phyloP scores from a whole-genome alignment of 2,797 vertebrate genomes.

The Cyclopterus lumpus region DNA sequence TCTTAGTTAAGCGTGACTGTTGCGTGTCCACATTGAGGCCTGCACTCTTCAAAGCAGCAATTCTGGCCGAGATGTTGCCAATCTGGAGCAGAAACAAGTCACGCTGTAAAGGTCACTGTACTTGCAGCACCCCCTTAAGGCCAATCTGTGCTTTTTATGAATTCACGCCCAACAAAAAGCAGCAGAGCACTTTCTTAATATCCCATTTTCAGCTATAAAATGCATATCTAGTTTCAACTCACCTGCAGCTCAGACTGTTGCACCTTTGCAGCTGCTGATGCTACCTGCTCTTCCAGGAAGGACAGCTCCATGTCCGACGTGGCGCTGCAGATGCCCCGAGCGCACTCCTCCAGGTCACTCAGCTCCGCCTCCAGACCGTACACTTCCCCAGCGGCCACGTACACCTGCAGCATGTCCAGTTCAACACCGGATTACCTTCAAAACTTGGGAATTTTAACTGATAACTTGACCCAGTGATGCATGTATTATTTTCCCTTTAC shows the following conservation, averaged over 20 bases:
- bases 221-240: constrained; percentile 5
- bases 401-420: constrained; percentile 84
- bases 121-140: background rate
- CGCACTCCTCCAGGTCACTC: constrained; percentile 89
- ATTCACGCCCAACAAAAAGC: background rate
- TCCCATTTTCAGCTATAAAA: background rate
- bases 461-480: background rate
- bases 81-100: constrained; percentile 59
- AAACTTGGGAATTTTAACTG: background rate
- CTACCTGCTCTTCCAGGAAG: constrained; percentile 95
- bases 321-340: constrained; percentile 86
- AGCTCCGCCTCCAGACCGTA: constrained; percentile 93
- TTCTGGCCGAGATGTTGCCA: constrained; percentile 82
- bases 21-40: constrained; percentile 82
- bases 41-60: constrained; percentile 83
- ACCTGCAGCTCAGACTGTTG: constrained; percentile 97
- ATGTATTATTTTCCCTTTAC: background rate
- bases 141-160: background rate
- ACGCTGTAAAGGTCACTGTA: too few species aligned
- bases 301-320: constrained; percentile 89
- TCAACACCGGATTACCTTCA: background rate
- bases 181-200: background rate
- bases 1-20: constrained; percentile 65
- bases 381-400: constrained; percentile 90
- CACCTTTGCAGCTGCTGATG: constrained; percentile 93